These are phyloP conservation scores for Leptinotarsa rubiginosa DNA, from an alignment of 2,888 invertebrate genomes.

Conservation along the genomic window DNA sequence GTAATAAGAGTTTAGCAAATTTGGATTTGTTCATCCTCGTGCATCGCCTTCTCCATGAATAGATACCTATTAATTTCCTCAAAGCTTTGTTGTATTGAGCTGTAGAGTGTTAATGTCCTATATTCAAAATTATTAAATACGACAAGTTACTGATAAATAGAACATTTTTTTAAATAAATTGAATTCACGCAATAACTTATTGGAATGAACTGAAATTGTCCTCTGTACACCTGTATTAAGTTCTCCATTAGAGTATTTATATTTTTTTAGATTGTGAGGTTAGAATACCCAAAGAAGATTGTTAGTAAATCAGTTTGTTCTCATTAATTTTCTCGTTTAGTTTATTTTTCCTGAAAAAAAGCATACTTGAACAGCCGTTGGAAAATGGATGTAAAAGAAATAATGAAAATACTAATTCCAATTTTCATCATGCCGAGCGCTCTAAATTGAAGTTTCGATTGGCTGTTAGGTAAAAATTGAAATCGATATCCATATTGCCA, in stretches of 20 bases:
- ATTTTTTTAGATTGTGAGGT: not conserved
- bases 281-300: not conserved
- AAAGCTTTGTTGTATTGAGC: too few relatives aligned
- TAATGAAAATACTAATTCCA: slow-evolving; percentile 23
- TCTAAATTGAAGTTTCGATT: slow-evolving; percentile 24
- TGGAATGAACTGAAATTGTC: too few relatives aligned
- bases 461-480: slow-evolving; percentile 21
- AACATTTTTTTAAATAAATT: too few relatives aligned
- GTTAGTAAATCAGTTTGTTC: not conserved
- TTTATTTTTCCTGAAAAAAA: slow-evolving; percentile 3
- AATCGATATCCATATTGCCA: slow-evolving; percentile 24
- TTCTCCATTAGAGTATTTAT: not conserved
- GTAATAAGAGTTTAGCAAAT: too few relatives aligned
- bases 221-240: too few relatives aligned
- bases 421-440: slow-evolving; percentile 14
- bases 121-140: too few relatives aligned
- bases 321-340: not conserved
- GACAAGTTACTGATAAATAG: too few relatives aligned
- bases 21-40: too few relatives aligned
- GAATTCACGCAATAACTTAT: too few relatives aligned
- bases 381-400: slow-evolving; percentile 2
- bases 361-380: not conserved
- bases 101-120: too few relatives aligned
- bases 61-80: too few relatives aligned
- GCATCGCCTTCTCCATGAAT: too few relatives aligned